phyloP scores from a whole-genome alignment of 2,113 vertebrate species.

The Phalacrocorax pelagicus region DNA sequence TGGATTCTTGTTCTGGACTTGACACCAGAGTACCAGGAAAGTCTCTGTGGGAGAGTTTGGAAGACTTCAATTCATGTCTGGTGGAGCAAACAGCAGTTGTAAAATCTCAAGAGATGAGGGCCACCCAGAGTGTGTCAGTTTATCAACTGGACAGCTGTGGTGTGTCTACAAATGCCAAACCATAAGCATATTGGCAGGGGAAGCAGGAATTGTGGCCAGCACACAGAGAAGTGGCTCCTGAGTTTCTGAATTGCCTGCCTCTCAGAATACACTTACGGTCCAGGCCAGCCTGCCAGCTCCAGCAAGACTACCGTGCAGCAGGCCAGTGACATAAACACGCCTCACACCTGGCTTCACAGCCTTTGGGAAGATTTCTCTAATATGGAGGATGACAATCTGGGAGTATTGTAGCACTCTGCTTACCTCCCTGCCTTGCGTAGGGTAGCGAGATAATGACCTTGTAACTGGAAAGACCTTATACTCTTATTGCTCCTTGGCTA shows the following conservation, averaged over 20 bases:
- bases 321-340: background rate
- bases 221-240: constrained; percentile 62
- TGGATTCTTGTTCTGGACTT: constrained; percentile 30
- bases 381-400: background rate
- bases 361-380: background rate
- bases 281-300: constrained; percentile 14
- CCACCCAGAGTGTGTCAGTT: constrained; percentile 72
- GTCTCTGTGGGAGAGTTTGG: constrained; percentile 59
- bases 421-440: background rate
- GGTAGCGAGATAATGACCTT: background rate
- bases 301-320: background rate
- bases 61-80: constrained; percentile 48
- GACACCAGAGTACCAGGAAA: constrained; percentile 48
- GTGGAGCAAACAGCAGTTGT: constrained; percentile 61
- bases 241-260: constrained; percentile 63
- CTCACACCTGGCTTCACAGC: constrained; percentile 2
- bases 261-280: background rate
- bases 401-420: background rate
- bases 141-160: constrained; percentile 71
- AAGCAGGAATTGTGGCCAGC: constrained; percentile 58
- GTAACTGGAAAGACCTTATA: background rate
- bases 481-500: background rate
- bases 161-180: constrained; percentile 69
- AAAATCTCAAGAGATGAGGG: constrained; percentile 67
- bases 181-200: constrained; percentile 66